phyloP scores from a whole-genome alignment of 2,888 invertebrate genomes.

The Rapana venosa region DNA sequence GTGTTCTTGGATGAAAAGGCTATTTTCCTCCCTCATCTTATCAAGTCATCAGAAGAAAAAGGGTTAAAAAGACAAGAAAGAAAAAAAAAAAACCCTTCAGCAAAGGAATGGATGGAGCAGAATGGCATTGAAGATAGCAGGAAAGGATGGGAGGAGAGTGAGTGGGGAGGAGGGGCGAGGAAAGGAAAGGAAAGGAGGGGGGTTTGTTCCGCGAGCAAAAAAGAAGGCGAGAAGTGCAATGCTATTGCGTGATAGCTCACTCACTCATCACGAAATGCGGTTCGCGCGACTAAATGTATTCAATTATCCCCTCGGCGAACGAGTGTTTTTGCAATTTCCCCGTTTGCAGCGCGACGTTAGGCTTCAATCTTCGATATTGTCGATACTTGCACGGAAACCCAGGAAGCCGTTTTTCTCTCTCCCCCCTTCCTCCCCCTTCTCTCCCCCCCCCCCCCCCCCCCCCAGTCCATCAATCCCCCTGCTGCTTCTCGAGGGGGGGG shows the following conservation, averaged over 20 bases:
- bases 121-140: neutral
- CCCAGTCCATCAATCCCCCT: slow-evolving; percentile 26
- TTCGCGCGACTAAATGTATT: slow-evolving; percentile 38
- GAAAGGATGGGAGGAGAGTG: neutral
- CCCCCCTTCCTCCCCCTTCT: no score
- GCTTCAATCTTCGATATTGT: slow-evolving; percentile 40
- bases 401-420: neutral
- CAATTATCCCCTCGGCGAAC: slow-evolving; percentile 39
- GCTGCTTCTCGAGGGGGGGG: neutral
- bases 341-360: slow-evolving; percentile 36
- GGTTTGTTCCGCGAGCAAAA: neutral
- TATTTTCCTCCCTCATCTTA: neutral
- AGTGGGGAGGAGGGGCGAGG: neutral
- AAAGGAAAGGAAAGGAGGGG: neutral
- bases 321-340: slow-evolving; percentile 45
- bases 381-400: slow-evolving; percentile 30
- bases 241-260: slow-evolving; percentile 29
- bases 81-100: no score
- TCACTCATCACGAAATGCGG: slow-evolving; percentile 31
- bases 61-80: neutral
- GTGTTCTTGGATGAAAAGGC: slow-evolving; percentile 22
- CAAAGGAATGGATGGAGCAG: neutral
- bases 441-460: neutral
- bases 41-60: no score
- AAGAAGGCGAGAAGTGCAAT: slow-evolving; percentile 30